Base-by-base conservation (phyloP, 2,797 vertebrate species). In the Echiichthys vipera region DNA sequence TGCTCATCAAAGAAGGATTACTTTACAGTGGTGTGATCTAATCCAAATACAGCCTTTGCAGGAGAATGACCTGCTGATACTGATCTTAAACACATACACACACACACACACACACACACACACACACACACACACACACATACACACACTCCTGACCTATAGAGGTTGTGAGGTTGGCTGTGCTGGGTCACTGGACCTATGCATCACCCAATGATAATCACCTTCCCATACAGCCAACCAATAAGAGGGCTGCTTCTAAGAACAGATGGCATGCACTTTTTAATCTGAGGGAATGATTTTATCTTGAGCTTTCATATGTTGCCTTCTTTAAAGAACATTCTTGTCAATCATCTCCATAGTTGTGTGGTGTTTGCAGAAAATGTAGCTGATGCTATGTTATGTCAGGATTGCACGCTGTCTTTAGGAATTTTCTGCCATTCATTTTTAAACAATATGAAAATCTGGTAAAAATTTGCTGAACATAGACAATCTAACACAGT, bases 1-100 rank as follows among this genome's bases (percentile, higher is more conserved):
- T 84, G 87, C 83, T 91, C 83, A 82, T 85, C 71, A 81, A 76
- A 75, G 77, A 62, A 18, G 80, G 85, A 89, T 91, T 91, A 90
- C 27, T 29, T 74, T 65, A 54, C 72, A 76, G 69, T 71, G 59
- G 66, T 81, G 81, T 65, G 63, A 86, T 85, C 51, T 82, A 81
- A 90, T 86, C 88, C 82, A 49, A 78, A 78, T 46, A 18, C 25
- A 53, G 65, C 37, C 37, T 12, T 67, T 3, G 27, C 69, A 69
- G 63, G 42, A 83, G 34, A 71, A 75, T 34, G 80, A 86, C 84
- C 73, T 87, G 73, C 64, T 81, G 50, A 75, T 39, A 59, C 34
- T 59, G 75, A 80, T 58, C 65, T 66, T 47, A 50, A 58, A 50
- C 57, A 59, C 37, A 34, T 29, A 65, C 50, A 43, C 42, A 62